Conservation (phyloP, 2,797 vertebrate species). For the Sebastes miniatus region DNA sequence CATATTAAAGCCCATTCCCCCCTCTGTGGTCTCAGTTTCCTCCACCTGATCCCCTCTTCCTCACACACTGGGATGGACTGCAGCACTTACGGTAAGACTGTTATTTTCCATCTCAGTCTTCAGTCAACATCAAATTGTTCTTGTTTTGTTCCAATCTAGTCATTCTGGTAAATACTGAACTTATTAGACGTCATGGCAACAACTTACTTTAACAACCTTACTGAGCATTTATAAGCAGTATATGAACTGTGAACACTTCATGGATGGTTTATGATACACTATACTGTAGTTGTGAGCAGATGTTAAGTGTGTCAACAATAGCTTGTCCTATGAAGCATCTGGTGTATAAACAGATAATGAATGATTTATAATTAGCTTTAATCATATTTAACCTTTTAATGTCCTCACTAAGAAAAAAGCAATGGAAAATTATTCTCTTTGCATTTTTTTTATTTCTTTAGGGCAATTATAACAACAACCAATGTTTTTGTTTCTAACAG, state of each 20-base stretch:
- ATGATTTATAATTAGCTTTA: neutral
- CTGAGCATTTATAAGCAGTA: neutral
- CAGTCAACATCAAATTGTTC: neutral
- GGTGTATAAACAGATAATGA: neutral
- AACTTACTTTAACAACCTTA: neutral
- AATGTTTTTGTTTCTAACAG: no score
- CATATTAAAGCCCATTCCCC: constrained; percentile 53
- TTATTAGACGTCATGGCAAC: neutral
- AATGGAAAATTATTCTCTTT: no score
- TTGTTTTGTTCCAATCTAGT: neutral
- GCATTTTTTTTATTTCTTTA: no score
- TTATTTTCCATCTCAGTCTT: neutral
- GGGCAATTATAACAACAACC: no score
- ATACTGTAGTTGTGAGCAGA: neutral
- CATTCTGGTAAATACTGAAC: neutral
- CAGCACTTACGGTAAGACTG: constrained; percentile 66
- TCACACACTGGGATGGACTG: constrained; percentile 62
- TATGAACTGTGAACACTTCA: neutral
- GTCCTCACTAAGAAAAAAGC: no score
- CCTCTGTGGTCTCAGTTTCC: constrained; percentile 19
- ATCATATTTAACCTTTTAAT: neutral
- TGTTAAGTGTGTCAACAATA: neutral
- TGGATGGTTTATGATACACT: neutral
- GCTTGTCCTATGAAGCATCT: neutral
- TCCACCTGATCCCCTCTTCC: constrained; percentile 40